Conservation (phyloP, 2,888 invertebrate genomes). For the Drosophila colorata region DNA sequence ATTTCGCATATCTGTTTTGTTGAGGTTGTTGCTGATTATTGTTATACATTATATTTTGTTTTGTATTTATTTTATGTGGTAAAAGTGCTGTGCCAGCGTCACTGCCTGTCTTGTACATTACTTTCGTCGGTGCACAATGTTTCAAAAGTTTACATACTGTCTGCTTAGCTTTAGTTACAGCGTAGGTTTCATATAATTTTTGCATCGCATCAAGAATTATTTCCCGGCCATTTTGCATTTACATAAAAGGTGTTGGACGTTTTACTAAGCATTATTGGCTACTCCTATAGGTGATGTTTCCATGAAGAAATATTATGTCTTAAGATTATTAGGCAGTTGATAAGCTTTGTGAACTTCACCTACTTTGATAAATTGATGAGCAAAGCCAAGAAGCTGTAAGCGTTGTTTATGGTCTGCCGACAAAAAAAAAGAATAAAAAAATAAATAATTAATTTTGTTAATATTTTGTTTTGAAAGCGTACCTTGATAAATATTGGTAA, state of each 20-base stretch:
- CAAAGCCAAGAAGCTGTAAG: conserved; percentile 81
- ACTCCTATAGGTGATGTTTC: not conserved
- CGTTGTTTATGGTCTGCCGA: conserved; percentile 73
- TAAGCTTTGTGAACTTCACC: not conserved
- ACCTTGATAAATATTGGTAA: conserved; percentile 82
- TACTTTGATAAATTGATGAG: conserved; percentile 75
- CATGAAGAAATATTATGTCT: not conserved
- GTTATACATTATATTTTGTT: conserved; percentile 46
- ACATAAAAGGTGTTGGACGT: conserved; percentile 7
- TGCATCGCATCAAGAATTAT: conserved; percentile 5
- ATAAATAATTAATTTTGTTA: not conserved
- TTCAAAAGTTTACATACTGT: too few species aligned
- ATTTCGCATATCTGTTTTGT: conserved; percentile 67
- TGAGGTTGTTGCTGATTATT: conserved; percentile 39
- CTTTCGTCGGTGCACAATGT: too few species aligned
- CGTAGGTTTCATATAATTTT: conserved; percentile 2
- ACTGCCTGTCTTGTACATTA: too few species aligned
- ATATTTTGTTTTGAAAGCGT: not conserved
- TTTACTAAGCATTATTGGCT: too few species aligned
- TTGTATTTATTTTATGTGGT: conserved; percentile 57
- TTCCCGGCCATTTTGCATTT: not conserved
- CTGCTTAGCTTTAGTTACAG: conserved; percentile 28
- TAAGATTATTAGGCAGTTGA: not conserved
- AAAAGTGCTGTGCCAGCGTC: conserved; percentile 34
- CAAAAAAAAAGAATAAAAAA: conserved; percentile 27